phyloP scores from a whole-genome alignment of 2,797 vertebrate species.

The Galago senegalensis region DNA sequence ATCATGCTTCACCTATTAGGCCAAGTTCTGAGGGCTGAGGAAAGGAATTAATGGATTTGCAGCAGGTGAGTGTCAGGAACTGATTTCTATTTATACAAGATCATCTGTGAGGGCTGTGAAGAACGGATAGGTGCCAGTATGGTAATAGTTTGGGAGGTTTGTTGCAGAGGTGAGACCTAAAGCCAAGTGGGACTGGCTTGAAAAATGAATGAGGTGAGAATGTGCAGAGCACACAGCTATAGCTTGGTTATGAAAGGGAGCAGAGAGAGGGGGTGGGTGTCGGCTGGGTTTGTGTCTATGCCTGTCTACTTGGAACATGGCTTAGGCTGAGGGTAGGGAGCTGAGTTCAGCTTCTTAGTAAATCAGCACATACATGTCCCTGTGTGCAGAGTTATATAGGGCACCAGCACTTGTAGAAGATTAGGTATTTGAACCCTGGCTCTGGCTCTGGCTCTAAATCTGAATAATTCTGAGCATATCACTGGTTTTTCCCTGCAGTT shows the following conservation, averaged over 20 bases:
- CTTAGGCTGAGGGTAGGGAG: not conserved
- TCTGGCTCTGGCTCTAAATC: not conserved
- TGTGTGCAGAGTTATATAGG: not conserved
- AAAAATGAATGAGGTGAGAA: not conserved
- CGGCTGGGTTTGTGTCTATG: accelerated
- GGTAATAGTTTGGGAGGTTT: not conserved
- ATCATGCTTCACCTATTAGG: not conserved
- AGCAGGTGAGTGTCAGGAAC: not conserved
- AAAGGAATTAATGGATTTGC: not conserved
- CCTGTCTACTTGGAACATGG: accelerated
- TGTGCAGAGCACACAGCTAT: accelerated
- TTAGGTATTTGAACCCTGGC: not conserved
- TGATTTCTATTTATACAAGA: not conserved
- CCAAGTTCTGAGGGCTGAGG: not conserved
- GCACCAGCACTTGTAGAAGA: not conserved
- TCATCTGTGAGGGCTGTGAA: not conserved
- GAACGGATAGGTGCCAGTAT: not conserved
- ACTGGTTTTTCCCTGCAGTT: not conserved
- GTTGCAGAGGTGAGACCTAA: not conserved
- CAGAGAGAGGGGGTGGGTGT: not conserved
- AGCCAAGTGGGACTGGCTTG: not conserved
- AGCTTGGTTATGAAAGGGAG: not conserved
- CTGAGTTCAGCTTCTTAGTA: not conserved
- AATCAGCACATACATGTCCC: not conserved
- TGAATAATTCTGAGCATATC: not conserved